Percentiles rank a stretch among this genome's conserved stretches.
phyloP scores from a whole-genome alignment of 2,888 invertebrate species.

The Eupithecia tripunctaria region DNA sequence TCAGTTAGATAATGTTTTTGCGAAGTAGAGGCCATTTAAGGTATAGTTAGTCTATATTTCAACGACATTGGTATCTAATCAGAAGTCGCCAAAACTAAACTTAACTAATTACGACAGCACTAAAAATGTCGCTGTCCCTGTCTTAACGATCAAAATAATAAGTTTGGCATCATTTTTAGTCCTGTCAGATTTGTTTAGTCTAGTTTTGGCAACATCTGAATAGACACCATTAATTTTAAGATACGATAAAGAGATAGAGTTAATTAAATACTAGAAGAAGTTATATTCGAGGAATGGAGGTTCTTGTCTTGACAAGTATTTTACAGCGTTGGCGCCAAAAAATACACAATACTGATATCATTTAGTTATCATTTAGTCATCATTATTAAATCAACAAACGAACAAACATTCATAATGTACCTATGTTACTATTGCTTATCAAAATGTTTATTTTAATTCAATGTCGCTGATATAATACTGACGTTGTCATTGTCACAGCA shows the following conservation, averaged over 20 bases:
- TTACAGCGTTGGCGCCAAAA: no score
- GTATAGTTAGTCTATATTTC: neutral
- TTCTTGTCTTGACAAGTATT: neutral
- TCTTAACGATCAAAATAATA: no score
- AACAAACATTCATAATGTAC: neutral
- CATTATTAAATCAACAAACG: neutral
- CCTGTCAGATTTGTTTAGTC: no score
- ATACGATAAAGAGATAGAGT: neutral
- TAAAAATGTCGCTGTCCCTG: no score
- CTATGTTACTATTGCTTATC: neutral
- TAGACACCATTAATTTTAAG: neutral
- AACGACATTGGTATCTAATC: no score
- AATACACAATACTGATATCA: neutral
- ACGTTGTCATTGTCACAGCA: neutral
- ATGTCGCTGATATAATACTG: slow-evolving; percentile 1
- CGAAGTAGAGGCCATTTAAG: neutral
- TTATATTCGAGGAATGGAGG: neutral
- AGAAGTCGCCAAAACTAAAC: no score
- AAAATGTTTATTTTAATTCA: slow-evolving; percentile 9
- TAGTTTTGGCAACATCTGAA: no score
- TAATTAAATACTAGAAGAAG: neutral
- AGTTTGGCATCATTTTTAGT: no score
- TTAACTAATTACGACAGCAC: no score
- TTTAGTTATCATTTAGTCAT: neutral
- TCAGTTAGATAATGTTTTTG: neutral